phyloP scores from a whole-genome alignment of 2,888 invertebrate genomes.

The Alviniconcha strummeri region DNA sequence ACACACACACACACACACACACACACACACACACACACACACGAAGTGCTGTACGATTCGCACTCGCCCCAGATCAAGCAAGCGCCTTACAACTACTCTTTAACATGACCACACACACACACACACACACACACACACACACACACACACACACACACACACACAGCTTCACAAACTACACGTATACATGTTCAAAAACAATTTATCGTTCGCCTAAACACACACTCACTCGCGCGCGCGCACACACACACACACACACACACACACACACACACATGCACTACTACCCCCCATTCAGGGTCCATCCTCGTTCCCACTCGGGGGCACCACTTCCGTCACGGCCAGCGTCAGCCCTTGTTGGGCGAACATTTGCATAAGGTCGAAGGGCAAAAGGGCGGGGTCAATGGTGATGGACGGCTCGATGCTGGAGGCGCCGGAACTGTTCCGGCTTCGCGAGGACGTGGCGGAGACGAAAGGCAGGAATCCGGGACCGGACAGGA shows the following conservation, averaged over 20 bases:
- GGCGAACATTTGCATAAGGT: constrained; percentile 32
- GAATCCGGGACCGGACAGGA: neutral
- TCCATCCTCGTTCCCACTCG: too few species aligned
- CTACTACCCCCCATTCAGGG: neutral
- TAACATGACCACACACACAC: too few species aligned
- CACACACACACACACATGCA: neutral
- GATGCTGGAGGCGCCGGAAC: constrained; percentile 38
- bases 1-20: too few species aligned
- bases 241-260: neutral
- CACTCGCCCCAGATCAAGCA: too few species aligned
- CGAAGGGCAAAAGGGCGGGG: constrained; percentile 30
- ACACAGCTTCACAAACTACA: neutral
- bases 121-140: neutral
- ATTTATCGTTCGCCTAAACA: neutral
- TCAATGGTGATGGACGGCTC: constrained; percentile 38
- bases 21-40: too few species aligned
- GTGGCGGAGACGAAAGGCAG: constrained; percentile 10
- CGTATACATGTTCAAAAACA: neutral
- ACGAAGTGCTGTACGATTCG: too few species aligned
- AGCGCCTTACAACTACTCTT: too few species aligned
- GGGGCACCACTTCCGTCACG: constrained; percentile 16
- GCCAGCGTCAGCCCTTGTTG: constrained; percentile 33
- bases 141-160: constrained; percentile 7
- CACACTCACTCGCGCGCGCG: neutral
- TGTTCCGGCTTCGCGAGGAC: constrained; percentile 36